Evolutionary conservation across 2,797 vertebrate species (phyloP).

Genomic region (Phrynocephalus guinanensis): DNA sequence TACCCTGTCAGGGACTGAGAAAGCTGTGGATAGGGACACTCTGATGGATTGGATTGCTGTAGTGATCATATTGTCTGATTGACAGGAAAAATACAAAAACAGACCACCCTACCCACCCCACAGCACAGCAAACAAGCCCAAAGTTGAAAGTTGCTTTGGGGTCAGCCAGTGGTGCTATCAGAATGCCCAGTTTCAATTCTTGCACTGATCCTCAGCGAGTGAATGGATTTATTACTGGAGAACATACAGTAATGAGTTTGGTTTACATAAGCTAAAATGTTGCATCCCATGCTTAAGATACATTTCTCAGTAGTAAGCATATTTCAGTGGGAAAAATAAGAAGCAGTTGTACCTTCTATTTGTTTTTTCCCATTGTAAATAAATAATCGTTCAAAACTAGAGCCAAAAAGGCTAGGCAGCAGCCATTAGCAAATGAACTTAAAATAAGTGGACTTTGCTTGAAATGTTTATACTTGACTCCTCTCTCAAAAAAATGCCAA

Average conservation of each 20-base stretch:
- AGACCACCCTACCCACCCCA: too few relatives aligned
- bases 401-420: slow-evolving; percentile 59
- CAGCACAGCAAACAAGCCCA: too few relatives aligned
- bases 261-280: neutral
- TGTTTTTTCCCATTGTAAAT: slow-evolving; percentile 56
- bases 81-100: too few relatives aligned
- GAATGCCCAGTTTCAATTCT: neutral
- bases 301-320: neutral
- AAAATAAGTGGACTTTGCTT: slow-evolving; percentile 66
- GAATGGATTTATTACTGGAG: neutral
- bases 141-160: neutral
- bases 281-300: neutral
- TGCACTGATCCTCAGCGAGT: neutral
- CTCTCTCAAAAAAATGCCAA: slow-evolving; percentile 67
- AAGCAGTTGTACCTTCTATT: slow-evolving; percentile 52
- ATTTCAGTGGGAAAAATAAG: slow-evolving; percentile 31
- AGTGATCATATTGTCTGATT: too few relatives aligned
- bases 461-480: slow-evolving; percentile 70
- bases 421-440: slow-evolving; percentile 70
- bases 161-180: neutral
- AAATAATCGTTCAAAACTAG: slow-evolving; percentile 60
- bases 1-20: too few relatives aligned
- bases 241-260: neutral
- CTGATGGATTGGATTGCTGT: too few relatives aligned
- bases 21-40: too few relatives aligned